Evolutionary conservation across 2,797 vertebrate species (phyloP), one percentile per base, ranked within the genome.

Genomic region (Siniperca scherzeri): DNA sequence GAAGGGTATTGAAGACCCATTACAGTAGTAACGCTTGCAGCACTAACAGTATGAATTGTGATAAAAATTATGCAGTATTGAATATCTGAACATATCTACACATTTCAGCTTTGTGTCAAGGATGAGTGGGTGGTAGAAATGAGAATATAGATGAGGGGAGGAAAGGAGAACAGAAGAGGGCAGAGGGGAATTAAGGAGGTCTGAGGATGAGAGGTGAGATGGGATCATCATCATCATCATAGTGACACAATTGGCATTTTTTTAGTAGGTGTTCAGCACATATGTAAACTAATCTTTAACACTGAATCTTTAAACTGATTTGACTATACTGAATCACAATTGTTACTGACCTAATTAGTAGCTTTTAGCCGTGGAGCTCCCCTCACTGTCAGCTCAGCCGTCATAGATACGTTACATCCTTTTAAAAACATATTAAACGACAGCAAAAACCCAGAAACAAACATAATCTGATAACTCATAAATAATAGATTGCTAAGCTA

Each of bases 91-190:
- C 10, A 19, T 50, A 65, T 55, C 6, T 69, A 12, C 14, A 65
- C 30, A 21, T 75, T 53, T 36, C 6, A 21, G 67, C 44, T 65
- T 70, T 12, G 19, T 61, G 27, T 64, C 6, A 57, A 52, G n/a
- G 27, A 78, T 19, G 30, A 67, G 80, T 76, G 64, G 71, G 77
- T 53, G 65, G 61, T 3, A 55, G 77, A 12, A 21, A 60, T 30
- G 46, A 76, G 19, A 78, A 56, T 50, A 11, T 2, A 67, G 53
- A 80, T 2, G 25, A 65, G 17, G 2, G 38, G 50, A 79, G 13
- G 70, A 66, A 46, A 74, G 30, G 5, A 67, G 21, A 42, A 59
- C 13, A 48, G 17, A 74, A 46, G 38, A 55, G 46, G 53, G 30
- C 48, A 53, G 13, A 16, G 36, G 22, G 36, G 44, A 40, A 25